Conservation (phyloP, 2,888 invertebrate genomes). For the Apotomis betuletana region DNA sequence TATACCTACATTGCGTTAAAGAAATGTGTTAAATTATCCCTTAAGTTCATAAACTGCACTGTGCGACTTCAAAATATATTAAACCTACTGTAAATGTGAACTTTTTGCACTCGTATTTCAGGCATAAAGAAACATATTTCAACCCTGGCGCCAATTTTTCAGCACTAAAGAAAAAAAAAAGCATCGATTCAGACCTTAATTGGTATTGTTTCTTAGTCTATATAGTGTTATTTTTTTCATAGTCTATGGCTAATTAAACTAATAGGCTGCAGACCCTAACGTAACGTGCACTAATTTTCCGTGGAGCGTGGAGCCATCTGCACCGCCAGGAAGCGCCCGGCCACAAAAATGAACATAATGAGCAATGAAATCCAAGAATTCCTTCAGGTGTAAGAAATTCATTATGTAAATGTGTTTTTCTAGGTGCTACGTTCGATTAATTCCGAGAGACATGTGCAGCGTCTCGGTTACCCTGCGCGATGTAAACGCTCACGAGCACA, state of each 20-base stretch:
- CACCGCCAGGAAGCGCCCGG: conserved; percentile 9
- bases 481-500: conserved; percentile 27
- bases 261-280: conserved; percentile 31
- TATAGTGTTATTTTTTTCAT: no score
- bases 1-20: no score
- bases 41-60: no score
- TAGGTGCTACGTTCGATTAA: conserved; percentile 41
- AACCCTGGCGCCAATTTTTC: no score
- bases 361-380: conserved; percentile 37
- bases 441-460: conserved; percentile 37
- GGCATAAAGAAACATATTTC: no score
- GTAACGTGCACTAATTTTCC: conserved; percentile 30
- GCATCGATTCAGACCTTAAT: neutral
- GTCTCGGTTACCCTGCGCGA: conserved; percentile 19
- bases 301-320: neutral
- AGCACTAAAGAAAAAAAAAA: neutral
- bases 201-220: no score
- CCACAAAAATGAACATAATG: conserved; percentile 34
- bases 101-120: no score
- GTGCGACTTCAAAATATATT: no score
- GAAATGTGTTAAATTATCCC: no score
- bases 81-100: no score
- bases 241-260: neutral
- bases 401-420: conserved; percentile 38
- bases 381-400: conserved; percentile 29